Evolutionary conservation across 2,797 vertebrate genomes (phyloP), one percentile per base, ranked within the genome.

Genomic region (Pseudomugil gertrudae): DNA sequence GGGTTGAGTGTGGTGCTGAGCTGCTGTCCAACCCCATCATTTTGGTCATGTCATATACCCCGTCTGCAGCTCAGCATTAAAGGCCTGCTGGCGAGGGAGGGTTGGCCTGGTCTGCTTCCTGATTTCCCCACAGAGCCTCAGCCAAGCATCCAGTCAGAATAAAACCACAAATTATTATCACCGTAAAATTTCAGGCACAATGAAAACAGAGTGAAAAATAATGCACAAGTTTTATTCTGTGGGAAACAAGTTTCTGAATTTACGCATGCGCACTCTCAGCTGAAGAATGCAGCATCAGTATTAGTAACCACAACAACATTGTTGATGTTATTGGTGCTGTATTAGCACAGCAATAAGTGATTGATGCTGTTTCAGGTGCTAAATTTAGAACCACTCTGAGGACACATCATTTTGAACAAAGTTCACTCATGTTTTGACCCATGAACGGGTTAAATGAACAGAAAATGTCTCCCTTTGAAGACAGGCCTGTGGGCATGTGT

Each of bases 111-210:
- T 79, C 58, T 3, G 43, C 67, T 81, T 87, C 89, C 88, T 79
- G 57, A 83, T 57, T 75, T 79, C 75, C 77, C 76, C 76, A 74
- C 80, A 83, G 72, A n/a, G 80, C 86, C 84, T 82, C 79, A 75
- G 68, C 71, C 66, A 60, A 67, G 76, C 83, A 78, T 70, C 67
- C 79, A 78, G 63, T 83, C 88, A 76, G 73, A 90, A 86, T 80
- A 80, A 79, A 89, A 80, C 88, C 90, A 84, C 90, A 92, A 87
- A 90, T 92, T 83, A 89, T 90, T 86, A 87, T 91, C 84, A 84
- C 75, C 60, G 71, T 67, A 59, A 83, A 80, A 81, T 66, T 79
- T 32, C 69, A 75, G 63, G 87, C 76, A 76, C 80, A 81, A 74
- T 50, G 78, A 74, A 77, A 74, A 35, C 53, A 66, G 56, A 27